A percentile compares a stretch with the other conserved stretches of the same genome.
These are phyloP conservation scores for Philereme transversata DNA, from an alignment of 2,888 invertebrate genomes.

Conservation along the genomic window DNA sequence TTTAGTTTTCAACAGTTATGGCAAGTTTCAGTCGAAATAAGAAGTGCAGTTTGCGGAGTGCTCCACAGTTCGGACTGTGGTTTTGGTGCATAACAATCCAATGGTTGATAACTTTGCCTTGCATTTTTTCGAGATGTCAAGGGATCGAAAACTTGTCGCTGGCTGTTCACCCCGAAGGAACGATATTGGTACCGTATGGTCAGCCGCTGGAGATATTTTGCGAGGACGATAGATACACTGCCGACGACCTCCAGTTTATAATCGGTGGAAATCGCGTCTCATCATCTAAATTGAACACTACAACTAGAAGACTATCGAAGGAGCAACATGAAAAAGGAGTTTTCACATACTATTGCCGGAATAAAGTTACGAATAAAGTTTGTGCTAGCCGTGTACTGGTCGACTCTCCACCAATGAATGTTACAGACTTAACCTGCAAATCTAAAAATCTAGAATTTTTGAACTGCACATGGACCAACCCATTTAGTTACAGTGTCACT, in stretches of 20 bases:
- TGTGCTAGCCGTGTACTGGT: conserved; percentile 65
- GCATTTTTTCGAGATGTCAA: conserved; percentile 64
- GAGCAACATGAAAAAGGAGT: conserved; percentile 80
- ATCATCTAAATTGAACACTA: conserved; percentile 84
- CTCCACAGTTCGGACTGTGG: conserved; percentile 63
- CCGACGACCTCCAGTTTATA: conserved; percentile 74
- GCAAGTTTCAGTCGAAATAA: conserved; percentile 59
- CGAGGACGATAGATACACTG: conserved; percentile 75
- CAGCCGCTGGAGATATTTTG: conserved; percentile 86
- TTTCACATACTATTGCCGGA: conserved; percentile 82
- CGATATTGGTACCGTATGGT: conserved; percentile 84
- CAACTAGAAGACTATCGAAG: conserved; percentile 84
- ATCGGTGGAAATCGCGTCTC: conserved; percentile 43
- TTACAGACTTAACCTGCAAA: conserved; percentile 88
- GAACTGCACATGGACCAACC: conserved; percentile 89
- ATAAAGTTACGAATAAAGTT: conserved; percentile 54
- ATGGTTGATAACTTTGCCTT: conserved; percentile 66
- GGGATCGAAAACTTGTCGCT: conserved; percentile 58
- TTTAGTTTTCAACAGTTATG: conserved; percentile 57
- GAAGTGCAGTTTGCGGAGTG: conserved; percentile 61
- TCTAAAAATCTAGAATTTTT: conserved; percentile 89
- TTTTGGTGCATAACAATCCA: conserved; percentile 67
- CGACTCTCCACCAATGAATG: conserved; percentile 84
- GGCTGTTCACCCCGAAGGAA: conserved; percentile 80
- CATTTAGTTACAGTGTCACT: conserved; percentile 66